Evolutionary conservation across 2,113 vertebrate genomes (phyloP), one percentile per base, ranked within the genome.

Genomic region (Salvator merianae): DNA sequence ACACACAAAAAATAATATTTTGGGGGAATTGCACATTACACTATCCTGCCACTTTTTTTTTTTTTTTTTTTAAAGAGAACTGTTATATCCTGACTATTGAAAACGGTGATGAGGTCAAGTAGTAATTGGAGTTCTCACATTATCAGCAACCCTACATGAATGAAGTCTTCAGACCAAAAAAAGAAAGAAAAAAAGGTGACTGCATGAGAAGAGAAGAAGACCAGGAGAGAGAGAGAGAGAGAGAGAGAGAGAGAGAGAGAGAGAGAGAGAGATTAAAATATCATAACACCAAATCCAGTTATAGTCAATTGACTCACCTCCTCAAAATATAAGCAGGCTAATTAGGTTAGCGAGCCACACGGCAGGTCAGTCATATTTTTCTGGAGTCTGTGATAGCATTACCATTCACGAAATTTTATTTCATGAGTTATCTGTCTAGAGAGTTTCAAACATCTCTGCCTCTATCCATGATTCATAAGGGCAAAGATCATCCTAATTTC

Each of bases 351-450:
- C 38, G 0, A 71, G 36, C 78, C 32, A 16, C 76, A 32, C 72
- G 28, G 63, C 26, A 84, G 91, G 87, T 88, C 93, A 91, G 83
- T 40, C 85, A 84, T 81, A 13, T 87, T 93, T 18, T 18, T 81
- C 59, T n/a, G 12, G 38, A 79, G 79, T 70, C 75, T 71, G 16
- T 3, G 89, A 3, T 36, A 92, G 53, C 40, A 89, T 89, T 90
- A 65, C 86, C 86, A 93, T 92, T 94, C 91, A 80, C 88, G 90
- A 88, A 84, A 93, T 94, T 88, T 88, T 86, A 91, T 93, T 93
- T 91, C 78, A 83, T 93, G 81, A 78, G 16, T 79, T 92, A 81
- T 88, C 69, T 6, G 84, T 62, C 91, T 30, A 0, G 30, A 80
- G 70, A 76, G 78, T 36, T 84, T 88, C 88, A 40, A 0, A 68